Evolutionary conservation across 2,113 vertebrate genomes (phyloP), one percentile per base, ranked within the genome.

Genomic region (Cavia porcellus): DNA sequence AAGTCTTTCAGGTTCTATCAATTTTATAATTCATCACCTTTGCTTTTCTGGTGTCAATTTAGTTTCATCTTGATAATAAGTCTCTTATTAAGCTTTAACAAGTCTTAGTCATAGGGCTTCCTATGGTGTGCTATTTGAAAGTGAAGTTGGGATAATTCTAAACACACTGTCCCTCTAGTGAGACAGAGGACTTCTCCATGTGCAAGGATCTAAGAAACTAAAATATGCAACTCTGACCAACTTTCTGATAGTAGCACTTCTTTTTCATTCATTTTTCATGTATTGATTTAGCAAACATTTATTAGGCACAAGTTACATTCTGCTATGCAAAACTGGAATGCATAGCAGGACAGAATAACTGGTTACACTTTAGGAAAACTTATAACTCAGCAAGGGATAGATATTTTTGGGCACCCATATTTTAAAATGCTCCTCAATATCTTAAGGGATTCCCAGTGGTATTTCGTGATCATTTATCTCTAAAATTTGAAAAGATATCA

Each of bases 321-420:
- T 10, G 22, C 2, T 68, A 3, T 74, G 13, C 22, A 66, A 89
- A 25, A 59, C 32, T 17, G 45, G 55, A 28, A 74, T 92, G 28
- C 38, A 52, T 1, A 75, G 17, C 12, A 55, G 3, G 30, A 4
- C 61, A 90, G 25, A 59, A 6, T 64, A 20, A 50, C 22, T n/a
- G 17, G 64, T 55, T 75, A 32, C 64, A 19, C 19, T 80, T 70
- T 94, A 82, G 77, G 20, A 74, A 70, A 86, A 97, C 75, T 61
- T 88, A 47, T 4, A 92, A 91, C 92, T 12, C 47, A 81, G 32
- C 24, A 86, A 24, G 15, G 14, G n/a, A 77, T 45, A 55, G 9
- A 50, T 38, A 70, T 57, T 30, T 12, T 79, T 35, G 52, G 72
- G 19, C 83, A 80, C 70, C 64, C 13, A 32, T 42, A 90, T 83